These are phyloP conservation scores for Erebia ligea DNA, from an alignment of 2,888 invertebrate species.

Conservation along the genomic window DNA sequence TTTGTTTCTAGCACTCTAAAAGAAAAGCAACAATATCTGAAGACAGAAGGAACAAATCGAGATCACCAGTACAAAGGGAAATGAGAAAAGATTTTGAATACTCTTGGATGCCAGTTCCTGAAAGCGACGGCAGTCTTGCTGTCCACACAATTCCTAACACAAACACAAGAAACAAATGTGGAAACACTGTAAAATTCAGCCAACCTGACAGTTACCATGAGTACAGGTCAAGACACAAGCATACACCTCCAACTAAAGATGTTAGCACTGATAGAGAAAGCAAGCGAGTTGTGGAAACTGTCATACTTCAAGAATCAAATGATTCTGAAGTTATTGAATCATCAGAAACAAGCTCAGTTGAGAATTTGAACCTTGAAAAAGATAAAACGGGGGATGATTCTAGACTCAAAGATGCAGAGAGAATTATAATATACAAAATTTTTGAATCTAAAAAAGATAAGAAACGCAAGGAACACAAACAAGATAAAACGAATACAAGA, in stretches of 20 bases:
- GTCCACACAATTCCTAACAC: constrained; percentile 67
- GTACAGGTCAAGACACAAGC: constrained; percentile 73
- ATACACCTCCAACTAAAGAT: constrained; percentile 76
- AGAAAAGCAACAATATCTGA: constrained; percentile 39
- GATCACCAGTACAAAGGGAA: constrained; percentile 50
- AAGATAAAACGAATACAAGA: background rate
- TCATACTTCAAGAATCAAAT: constrained; percentile 52
- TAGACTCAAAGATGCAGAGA: constrained; percentile 63
- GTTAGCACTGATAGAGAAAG: constrained; percentile 41
- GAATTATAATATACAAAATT: constrained; percentile 74
- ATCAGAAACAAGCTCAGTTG: constrained; percentile 61
- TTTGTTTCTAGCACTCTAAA: constrained; percentile 48
- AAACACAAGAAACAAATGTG: constrained; percentile 52
- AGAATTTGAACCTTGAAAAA: constrained; percentile 48
- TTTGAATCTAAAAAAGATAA: constrained; percentile 59
- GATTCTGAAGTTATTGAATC: constrained; percentile 51
- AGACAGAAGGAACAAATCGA: constrained; percentile 46
- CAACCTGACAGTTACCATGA: constrained; percentile 73
- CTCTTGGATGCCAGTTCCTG: constrained; percentile 78
- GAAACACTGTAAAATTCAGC: constrained; percentile 70
- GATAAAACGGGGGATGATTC: constrained; percentile 41
- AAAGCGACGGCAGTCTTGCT: constrained; percentile 65
- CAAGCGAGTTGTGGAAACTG: constrained; percentile 52
- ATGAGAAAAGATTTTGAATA: constrained; percentile 62
- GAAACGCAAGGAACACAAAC: constrained; percentile 33